phyloP scores from a whole-genome alignment of 1,140 invertebrate species.

The Heliothis subflexa region DNA sequence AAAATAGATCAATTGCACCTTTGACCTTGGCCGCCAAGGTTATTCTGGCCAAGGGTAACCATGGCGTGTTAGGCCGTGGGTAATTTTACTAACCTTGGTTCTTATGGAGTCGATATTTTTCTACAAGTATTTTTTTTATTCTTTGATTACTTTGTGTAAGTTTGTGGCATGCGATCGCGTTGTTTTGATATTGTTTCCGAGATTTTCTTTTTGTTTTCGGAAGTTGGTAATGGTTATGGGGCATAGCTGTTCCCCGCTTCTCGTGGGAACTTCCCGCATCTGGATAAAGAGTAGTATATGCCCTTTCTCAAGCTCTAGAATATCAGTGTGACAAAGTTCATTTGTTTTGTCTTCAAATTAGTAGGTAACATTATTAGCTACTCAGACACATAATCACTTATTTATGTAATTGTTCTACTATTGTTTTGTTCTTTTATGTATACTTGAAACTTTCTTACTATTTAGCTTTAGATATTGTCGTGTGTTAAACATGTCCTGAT shows the following conservation, averaged over 20 bases:
- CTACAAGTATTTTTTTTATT: constrained; percentile 1
- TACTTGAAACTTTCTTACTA: too few species aligned
- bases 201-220: neutral
- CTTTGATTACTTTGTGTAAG: constrained; percentile 31
- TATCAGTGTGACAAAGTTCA: too few species aligned
- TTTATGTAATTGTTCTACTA: too few species aligned
- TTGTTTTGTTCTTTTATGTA: too few species aligned
- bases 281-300: constrained; percentile 43
- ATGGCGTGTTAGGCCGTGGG: constrained; percentile 39
- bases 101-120: constrained; percentile 24
- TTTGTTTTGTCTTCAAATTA: too few species aligned
- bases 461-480: too few species aligned
- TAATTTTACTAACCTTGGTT: constrained; percentile 31
- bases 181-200: neutral
- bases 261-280: too few species aligned
- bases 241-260: neutral
- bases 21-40: constrained; percentile 23
- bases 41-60: constrained; percentile 29
- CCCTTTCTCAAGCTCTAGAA: constrained; percentile 37
- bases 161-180: constrained; percentile 22
- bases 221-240: neutral
- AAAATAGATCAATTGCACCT: constrained; percentile 34
- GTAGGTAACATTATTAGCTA: too few species aligned
- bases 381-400: too few species aligned
- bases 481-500: too few species aligned